Evolutionary conservation across 1,140 invertebrate species (phyloP), one percentile per base, ranked within the genome.

Genomic region (Drosophila persimilis): DNA sequence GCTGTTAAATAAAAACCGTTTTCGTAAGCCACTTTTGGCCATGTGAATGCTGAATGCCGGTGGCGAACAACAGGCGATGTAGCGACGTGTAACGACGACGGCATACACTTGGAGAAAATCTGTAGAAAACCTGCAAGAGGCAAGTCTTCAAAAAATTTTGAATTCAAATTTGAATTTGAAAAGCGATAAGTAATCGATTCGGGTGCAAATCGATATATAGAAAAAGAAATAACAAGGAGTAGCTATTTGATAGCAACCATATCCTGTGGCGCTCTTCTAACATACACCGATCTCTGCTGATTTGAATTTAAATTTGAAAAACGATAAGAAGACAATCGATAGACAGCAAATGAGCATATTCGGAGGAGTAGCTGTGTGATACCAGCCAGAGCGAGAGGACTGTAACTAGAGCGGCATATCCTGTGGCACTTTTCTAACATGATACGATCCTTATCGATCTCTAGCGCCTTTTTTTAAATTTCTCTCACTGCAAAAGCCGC

Each of bases 11-110:
- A 47, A 59, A 71, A 52, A 70, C 29, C 51, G 47, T 71, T 71
- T 72, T 72, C 51, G 67, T 73, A 73, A 73, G 70, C 58, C 66
- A 46, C 35, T 73, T 62, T 72, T 73, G 67, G 70, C 70, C 70
- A 73, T 73, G 70, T 73, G 67, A 26, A 26, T 35, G 31, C 31
- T 31, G 13, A 35, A 41, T 41, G 50, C 66, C 58, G 67, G 51
- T 66, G 63, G 17, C 63, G 51, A 67, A 57, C 64, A 69, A 46
- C 39, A 35, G n/a, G 31, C 63, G 44, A 67, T 54, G 45, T 43
- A 45, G 63, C 51, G 57, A 73, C 51, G 67, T 61, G 70, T 72
- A 54, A 72, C 67, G 69, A 55, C 46, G 24, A 62, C 20, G n/a
- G 29, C 29, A 3, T 50, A 44, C 65, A 71, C 67, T 59, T 15